Conservation (phyloP, 2,888 invertebrate genomes). For the Petrolisthes cinctipes region DNA sequence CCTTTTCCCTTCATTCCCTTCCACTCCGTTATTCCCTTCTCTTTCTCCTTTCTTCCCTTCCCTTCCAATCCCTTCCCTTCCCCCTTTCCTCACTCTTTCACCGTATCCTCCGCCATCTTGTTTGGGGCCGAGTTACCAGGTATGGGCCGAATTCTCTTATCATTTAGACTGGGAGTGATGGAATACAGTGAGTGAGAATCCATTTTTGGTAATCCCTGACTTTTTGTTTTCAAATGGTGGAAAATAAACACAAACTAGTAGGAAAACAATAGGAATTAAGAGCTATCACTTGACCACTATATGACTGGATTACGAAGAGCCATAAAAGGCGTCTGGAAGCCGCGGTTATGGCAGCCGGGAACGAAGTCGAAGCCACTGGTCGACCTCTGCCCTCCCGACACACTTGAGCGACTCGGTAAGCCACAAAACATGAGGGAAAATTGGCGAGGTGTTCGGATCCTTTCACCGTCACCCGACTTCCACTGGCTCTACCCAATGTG, state of each 20-base stretch:
- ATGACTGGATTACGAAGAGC: background rate
- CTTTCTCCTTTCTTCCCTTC: background rate
- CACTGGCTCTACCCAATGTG: background rate
- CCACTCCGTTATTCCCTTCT: background rate
- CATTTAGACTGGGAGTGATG: too few relatives aligned
- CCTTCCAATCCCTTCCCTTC: background rate
- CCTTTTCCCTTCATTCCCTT: background rate
- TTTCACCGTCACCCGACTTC: background rate
- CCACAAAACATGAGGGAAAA: conserved; percentile 53
- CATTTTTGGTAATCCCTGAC: too few relatives aligned
- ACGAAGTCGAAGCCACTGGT: conserved; percentile 52
- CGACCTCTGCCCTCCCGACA: conserved; percentile 53
- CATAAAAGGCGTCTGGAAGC: background rate
- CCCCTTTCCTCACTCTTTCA: too few relatives aligned
- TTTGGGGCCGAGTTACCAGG: too few relatives aligned
- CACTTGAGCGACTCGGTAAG: conserved; percentile 52
- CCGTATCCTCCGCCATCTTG: too few relatives aligned
- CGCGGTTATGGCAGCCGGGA: conserved; percentile 7
- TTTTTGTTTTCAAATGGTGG: too few relatives aligned
- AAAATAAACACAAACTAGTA: too few relatives aligned
- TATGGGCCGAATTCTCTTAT: too few relatives aligned
- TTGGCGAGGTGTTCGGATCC: conserved; percentile 37
- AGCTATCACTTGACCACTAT: background rate
- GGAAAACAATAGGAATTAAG: background rate
- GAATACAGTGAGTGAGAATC: too few relatives aligned